These are phyloP conservation scores for Plagodis dolabraria DNA, from an alignment of 2,888 invertebrate species.

Conservation along the genomic window DNA sequence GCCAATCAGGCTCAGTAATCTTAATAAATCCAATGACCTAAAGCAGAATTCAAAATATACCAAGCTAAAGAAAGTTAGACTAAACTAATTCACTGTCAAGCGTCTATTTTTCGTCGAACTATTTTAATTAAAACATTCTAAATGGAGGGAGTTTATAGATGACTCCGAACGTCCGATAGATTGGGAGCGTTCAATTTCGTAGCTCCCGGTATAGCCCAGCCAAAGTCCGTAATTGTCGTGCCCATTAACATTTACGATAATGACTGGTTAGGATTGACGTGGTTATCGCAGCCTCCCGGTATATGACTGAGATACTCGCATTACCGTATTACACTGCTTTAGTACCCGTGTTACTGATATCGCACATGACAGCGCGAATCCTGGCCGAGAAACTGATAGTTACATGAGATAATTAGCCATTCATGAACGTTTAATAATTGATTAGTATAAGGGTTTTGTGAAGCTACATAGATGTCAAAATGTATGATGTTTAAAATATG, in stretches of 20 bases:
- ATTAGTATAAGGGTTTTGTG: slow-evolving; percentile 9
- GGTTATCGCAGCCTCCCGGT: slow-evolving; percentile 58
- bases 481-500: too few species aligned
- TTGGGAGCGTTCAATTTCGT: slow-evolving; percentile 73
- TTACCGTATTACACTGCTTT: slow-evolving; percentile 9
- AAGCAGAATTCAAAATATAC: too few species aligned
- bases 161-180: slow-evolving; percentile 70
- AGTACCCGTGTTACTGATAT: slow-evolving; percentile 2
- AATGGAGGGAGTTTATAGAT: slow-evolving; percentile 75
- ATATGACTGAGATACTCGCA: slow-evolving; percentile 50
- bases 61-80: too few species aligned
- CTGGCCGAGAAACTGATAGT: slow-evolving; percentile 12
- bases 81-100: neutral
- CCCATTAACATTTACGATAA: slow-evolving; percentile 83
- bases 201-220: slow-evolving; percentile 60
- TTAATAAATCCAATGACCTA: too few species aligned
- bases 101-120: slow-evolving; percentile 70
- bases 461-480: too few species aligned
- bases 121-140: slow-evolving; percentile 77
- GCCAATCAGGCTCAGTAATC: too few species aligned
- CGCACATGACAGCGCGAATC: slow-evolving; percentile 3
- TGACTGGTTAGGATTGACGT: slow-evolving; percentile 76
- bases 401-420: slow-evolving; percentile 21
- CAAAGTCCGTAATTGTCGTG: slow-evolving; percentile 74
- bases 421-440: slow-evolving; percentile 24